These are phyloP conservation scores for Caenorhabditis sp. DNA, from an alignment of 2,888 invertebrate species.

Conservation along the genomic window DNA sequence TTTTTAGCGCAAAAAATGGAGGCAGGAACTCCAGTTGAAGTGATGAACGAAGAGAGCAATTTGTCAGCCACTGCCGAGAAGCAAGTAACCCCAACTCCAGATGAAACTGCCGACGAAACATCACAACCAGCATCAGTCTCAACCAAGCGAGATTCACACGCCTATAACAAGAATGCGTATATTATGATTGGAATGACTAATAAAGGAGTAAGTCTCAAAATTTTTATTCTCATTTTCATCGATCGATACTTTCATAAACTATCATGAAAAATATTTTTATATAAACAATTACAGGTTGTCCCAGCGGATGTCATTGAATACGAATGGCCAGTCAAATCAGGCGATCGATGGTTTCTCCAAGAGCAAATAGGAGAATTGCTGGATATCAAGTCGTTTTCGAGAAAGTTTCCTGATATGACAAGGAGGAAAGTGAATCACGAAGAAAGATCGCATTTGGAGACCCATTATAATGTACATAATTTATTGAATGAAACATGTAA, in stretches of 20 bases:
- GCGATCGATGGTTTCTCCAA: constrained; percentile 75
- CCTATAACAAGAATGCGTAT: neutral
- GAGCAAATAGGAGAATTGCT: constrained; percentile 94
- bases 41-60: constrained; percentile 4
- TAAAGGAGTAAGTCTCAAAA: neutral
- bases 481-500: constrained; percentile 53
- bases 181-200: neutral
- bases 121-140: neutral
- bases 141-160: neutral
- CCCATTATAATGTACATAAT: constrained; percentile 75
- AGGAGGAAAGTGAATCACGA: constrained; percentile 79
- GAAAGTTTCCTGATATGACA: constrained; percentile 77
- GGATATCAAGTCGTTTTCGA: constrained; percentile 92
- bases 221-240: neutral
- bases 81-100: neutral
- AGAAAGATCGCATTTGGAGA: constrained; percentile 85
- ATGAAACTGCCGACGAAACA: neutral
- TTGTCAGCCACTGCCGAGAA: neutral
- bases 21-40: neutral
- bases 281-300: constrained; percentile 24
- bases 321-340: constrained; percentile 68
- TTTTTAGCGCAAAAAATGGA: neutral
- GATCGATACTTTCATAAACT: neutral
- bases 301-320: constrained; percentile 67
- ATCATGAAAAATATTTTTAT: neutral